Base-by-base conservation (phyloP, 2,888 invertebrate species). In the Tupiocoris notatus region DNA sequence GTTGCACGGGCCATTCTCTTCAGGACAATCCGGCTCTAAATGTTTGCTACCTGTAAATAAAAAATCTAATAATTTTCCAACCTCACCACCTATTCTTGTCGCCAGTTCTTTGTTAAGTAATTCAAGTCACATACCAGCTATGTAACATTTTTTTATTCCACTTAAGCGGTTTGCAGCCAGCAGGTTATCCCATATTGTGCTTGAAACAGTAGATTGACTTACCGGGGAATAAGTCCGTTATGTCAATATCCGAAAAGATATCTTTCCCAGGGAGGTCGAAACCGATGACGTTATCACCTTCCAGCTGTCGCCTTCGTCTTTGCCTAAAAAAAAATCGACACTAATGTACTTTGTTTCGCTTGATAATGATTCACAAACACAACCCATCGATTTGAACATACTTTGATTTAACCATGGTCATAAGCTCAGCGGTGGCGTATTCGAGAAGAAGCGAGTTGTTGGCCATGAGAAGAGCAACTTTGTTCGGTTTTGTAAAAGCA, bases 401-500 rank as follows among this genome's bases (percentile, higher is more conserved):
- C 88, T 86, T 86, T n/a, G 73, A 64, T 3, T 54, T 67, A 21
- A 80, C 54, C 54, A 74, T 77, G 21, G 92, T 92, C 12, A 95
- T 84, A 23, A 95, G 90, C 85, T 95, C 93, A 81, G 93, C 92
- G 0, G 95, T 94, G 0, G 94, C 92, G 79, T 93, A 89, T 83
- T 96, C 95, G 77, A 92, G 90, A 81, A 95, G 89, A 9, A 95
- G 86, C 0, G 95, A 96, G 0, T 92, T 91, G 82, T 96, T 96
- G 9, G 95, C 94, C 23, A 95, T 84, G 77, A 91, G 87, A 7
- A 95, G 84, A 0, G 96, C 94, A 81, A 92, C 91, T 82, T 89
- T 89, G 83, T 93, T 95, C 22, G 95, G 94, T 82, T 95, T 94
- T 76, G 93, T 94, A 85, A 95, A 95, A 0, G 94, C 94, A 0